A percentile compares a stretch with the other conserved stretches of the same genome.
Conservation (phyloP, 30 jellyfish, hydroid and myxozoan genomes). For the Catostylus mosaicus region DNA sequence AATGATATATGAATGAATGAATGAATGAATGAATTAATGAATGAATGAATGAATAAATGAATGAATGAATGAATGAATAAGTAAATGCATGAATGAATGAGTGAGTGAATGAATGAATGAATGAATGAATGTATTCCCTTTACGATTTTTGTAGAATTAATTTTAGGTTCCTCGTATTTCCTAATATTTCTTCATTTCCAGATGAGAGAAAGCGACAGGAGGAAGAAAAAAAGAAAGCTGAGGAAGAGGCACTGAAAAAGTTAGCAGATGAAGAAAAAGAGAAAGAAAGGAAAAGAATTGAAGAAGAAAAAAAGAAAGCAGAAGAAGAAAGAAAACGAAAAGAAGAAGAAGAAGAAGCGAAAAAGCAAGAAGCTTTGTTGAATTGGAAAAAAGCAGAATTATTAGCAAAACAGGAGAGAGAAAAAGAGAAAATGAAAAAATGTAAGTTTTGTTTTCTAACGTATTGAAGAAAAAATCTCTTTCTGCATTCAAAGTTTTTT, state of each 20-base stretch:
- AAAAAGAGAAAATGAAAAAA: slow-evolving; percentile 49
- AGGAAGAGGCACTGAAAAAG: slow-evolving; percentile 38
- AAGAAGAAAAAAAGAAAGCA: slow-evolving; percentile 44
- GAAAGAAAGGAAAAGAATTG: slow-evolving; percentile 25
- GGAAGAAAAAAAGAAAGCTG: slow-evolving; percentile 38
- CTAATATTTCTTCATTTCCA: not conserved
- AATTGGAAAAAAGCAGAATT: slow-evolving; percentile 75
- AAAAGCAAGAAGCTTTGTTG: slow-evolving; percentile 57
- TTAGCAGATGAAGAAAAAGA: slow-evolving; percentile 38
- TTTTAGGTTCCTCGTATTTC: not conserved
- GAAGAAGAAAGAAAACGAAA: slow-evolving; percentile 65
- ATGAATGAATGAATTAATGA: not conserved
- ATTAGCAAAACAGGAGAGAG: slow-evolving; percentile 57
- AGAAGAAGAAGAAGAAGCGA: slow-evolving; percentile 60
- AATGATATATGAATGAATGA: not conserved
- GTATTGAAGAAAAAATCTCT: no score
- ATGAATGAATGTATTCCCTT: not conserved
- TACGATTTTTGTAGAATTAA: not conserved
- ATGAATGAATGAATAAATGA: not conserved
- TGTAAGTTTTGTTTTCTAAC: slow-evolving; percentile 25
- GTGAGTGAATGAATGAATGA: not conserved
- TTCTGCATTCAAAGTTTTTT: no score
- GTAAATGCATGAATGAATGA: not conserved
- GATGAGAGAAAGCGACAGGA: slow-evolving; percentile 19
- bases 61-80: not conserved